These are phyloP conservation scores for Leptestheria dahalacensis DNA, from an alignment of 1,140 invertebrate genomes.

Conservation along the genomic window DNA sequence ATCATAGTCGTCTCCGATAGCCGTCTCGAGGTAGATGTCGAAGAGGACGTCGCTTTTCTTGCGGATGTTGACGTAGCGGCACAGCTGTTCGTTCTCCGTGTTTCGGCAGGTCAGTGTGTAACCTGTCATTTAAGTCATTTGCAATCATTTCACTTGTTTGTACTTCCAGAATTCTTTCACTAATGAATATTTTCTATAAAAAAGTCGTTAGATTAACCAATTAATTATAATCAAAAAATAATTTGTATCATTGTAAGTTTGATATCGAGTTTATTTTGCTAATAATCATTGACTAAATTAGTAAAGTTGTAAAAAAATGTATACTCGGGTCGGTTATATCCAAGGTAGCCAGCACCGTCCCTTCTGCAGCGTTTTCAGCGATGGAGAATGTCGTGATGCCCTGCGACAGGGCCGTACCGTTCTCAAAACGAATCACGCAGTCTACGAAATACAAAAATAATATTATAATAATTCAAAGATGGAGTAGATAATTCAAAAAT, in stretches of 20 bases:
- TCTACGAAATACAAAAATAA: background rate
- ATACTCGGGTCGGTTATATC: background rate
- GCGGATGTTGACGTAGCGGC: background rate
- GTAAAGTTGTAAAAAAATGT: too few relatives aligned
- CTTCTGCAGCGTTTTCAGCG: background rate
- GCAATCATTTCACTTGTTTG: too few relatives aligned
- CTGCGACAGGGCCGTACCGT: background rate
- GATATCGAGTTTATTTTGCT: background rate
- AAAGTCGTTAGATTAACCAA: too few relatives aligned
- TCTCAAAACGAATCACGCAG: background rate
- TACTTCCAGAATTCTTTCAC: too few relatives aligned
- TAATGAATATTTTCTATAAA: too few relatives aligned
- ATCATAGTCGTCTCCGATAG: background rate
- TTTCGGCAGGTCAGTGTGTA: background rate
- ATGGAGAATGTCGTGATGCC: background rate
- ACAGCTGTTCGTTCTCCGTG: background rate
- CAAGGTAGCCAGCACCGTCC: background rate
- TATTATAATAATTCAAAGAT: background rate
- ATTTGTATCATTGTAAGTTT: background rate
- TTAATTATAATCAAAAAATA: too few relatives aligned
- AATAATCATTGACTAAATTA: too few relatives aligned
- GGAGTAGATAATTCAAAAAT: too few relatives aligned
- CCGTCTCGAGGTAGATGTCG: background rate
- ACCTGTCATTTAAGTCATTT: too few relatives aligned
- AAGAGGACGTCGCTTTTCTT: background rate